phyloP scores from a whole-genome alignment of 2,888 invertebrate genomes.

The Sinotaia quadrata region DNA sequence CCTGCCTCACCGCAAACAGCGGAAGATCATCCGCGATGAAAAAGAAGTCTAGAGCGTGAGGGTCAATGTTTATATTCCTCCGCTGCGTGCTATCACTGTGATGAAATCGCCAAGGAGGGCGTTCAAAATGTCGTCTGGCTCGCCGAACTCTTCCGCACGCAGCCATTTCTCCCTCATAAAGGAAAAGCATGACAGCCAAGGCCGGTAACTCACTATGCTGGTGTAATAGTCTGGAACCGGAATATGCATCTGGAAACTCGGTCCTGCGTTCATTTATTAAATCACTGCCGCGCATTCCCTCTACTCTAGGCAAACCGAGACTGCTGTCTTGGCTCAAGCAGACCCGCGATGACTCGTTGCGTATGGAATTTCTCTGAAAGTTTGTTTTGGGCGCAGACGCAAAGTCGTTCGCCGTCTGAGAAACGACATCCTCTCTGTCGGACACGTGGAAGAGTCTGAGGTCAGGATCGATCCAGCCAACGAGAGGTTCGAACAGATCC shows the following conservation, averaged over 20 bases:
- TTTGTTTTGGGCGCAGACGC: neutral
- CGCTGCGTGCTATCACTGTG: slow-evolving; percentile 57
- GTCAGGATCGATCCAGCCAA: slow-evolving; percentile 57
- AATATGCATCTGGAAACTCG: neutral
- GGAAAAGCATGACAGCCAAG: slow-evolving; percentile 55
- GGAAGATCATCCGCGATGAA: slow-evolving; percentile 60
- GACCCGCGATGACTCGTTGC: too few relatives aligned
- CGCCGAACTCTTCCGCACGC: slow-evolving; percentile 52
- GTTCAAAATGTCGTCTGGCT: slow-evolving; percentile 51
- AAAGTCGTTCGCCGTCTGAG: too few relatives aligned
- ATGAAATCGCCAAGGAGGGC: slow-evolving; percentile 63
- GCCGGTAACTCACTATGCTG: slow-evolving; percentile 40
- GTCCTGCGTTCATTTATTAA: too few relatives aligned
- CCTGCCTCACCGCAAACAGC: slow-evolving; percentile 63
- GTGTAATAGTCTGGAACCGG: neutral
- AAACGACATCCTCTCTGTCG: neutral
- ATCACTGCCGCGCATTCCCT: neutral
- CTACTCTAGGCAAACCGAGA: neutral
- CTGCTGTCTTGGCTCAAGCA: neutral
- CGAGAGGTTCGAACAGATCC: slow-evolving; percentile 54
- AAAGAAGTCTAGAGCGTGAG: slow-evolving; percentile 63
- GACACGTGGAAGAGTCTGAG: slow-evolving; percentile 51
- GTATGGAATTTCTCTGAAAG: too few relatives aligned
- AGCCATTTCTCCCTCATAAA: slow-evolving; percentile 53
- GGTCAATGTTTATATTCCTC: slow-evolving; percentile 54